Conservation (phyloP, 2,797 vertebrate genomes). For the Yasuhikotakia modesta region DNA sequence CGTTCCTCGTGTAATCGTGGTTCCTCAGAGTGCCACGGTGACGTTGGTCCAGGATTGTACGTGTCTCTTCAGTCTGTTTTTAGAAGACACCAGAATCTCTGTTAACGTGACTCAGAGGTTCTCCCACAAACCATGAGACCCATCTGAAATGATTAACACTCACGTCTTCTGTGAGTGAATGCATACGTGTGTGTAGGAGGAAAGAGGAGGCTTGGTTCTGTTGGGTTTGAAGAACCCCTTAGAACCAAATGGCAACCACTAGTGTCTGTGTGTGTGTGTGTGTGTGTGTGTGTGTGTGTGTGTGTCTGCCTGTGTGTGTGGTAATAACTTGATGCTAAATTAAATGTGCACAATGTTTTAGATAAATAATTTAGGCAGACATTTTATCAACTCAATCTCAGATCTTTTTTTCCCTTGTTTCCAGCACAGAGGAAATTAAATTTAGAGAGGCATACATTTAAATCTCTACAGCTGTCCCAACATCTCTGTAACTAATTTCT, state of each 20-base stretch:
- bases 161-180: not conserved
- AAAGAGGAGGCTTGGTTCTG: not conserved
- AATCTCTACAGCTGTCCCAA: not conserved
- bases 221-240: constrained; percentile 3
- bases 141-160: constrained; percentile 31
- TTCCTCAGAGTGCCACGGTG: not conserved
- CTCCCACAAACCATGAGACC: constrained; percentile 43
- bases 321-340: too few relatives aligned
- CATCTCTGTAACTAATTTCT: not conserved
- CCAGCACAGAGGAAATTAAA: too few relatives aligned
- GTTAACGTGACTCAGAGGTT: constrained; percentile 49
- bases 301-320: too few relatives aligned
- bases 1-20: not conserved
- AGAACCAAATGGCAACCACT: not conserved
- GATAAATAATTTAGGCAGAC: too few relatives aligned
- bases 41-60: not conserved
- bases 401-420: too few relatives aligned
- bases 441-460: not conserved
- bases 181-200: constrained; percentile 18
- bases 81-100: constrained; percentile 30
- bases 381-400: too few relatives aligned
- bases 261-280: too few relatives aligned
- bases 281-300: too few relatives aligned
- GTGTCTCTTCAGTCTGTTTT: constrained; percentile 46
- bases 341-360: too few relatives aligned